A percentile compares a stretch with the other conserved stretches of the same genome.
Evolutionary conservation across 1,140 invertebrate species (phyloP).

Genomic region (Leptopilina boulardi): DNA sequence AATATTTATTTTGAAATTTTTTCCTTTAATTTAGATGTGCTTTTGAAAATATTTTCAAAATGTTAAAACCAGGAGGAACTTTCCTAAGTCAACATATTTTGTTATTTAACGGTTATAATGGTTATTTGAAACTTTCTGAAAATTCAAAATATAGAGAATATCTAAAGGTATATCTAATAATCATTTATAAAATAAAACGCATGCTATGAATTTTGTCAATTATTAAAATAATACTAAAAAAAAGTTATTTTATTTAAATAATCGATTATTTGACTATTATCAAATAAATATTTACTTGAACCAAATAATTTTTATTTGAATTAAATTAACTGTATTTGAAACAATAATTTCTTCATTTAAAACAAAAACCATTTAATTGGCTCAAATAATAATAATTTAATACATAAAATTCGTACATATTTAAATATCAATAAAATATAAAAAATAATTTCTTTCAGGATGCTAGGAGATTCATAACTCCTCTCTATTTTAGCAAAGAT

Average conservation of each 20-base stretch:
- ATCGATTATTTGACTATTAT: too few species aligned
- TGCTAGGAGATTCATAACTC: not conserved
- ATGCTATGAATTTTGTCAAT: not conserved
- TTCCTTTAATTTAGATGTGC: not conserved
- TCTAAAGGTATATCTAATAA: slow-evolving; percentile 6
- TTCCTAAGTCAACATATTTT: not conserved
- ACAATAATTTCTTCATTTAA: too few species aligned
- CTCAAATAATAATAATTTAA: too few species aligned
- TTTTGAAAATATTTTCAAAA: not conserved
- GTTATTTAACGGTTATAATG: not conserved
- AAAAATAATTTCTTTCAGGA: not conserved
- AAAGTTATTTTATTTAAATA: too few species aligned
- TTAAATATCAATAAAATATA: not conserved
- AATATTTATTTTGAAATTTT: not conserved
- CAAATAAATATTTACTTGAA: too few species aligned
- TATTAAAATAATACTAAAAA: not conserved
- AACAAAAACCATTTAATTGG: too few species aligned
- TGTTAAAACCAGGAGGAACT: not conserved
- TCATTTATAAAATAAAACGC: too few species aligned
- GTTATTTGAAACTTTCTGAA: not conserved
- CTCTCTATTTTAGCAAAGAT: not conserved
- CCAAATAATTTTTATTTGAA: too few species aligned
- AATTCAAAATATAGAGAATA: not conserved
- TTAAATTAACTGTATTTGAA: too few species aligned
- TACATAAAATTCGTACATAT: not conserved